Conservation (phyloP, 2,888 invertebrate species). For the Minunthozetes semirufus region DNA sequence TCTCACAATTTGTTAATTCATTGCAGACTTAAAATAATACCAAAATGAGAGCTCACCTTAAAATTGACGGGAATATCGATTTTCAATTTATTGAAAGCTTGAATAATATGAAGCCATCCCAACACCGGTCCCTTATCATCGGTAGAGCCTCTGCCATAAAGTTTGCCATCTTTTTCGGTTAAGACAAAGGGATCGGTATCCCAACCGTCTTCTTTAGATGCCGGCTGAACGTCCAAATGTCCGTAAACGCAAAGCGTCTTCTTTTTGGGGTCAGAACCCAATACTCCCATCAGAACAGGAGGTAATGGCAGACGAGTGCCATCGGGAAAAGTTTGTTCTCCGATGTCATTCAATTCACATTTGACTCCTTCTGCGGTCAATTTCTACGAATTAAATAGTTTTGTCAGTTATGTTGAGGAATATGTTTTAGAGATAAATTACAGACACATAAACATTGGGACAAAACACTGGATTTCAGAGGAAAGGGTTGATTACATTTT, state of each 20-base stretch:
- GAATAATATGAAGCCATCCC: slow-evolving; percentile 89
- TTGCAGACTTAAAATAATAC: neutral
- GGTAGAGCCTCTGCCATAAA: slow-evolving; percentile 83
- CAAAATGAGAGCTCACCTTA: slow-evolving; percentile 50
- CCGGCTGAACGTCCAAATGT: slow-evolving; percentile 97
- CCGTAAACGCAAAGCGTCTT: slow-evolving; percentile 93
- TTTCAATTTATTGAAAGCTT: slow-evolving; percentile 70
- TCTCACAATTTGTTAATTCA: neutral
- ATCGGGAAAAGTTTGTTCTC: slow-evolving; percentile 60
- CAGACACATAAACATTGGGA: neutral
- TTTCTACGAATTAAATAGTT: neutral
- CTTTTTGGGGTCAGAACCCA: slow-evolving; percentile 75
- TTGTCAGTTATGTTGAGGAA: too few relatives aligned
- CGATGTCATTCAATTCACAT: slow-evolving; percentile 67
- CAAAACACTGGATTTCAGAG: neutral
- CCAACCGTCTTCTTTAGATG: slow-evolving; percentile 85
- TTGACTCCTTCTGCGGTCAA: slow-evolving; percentile 55
- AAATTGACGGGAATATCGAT: slow-evolving; percentile 59
- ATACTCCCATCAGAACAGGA: slow-evolving; percentile 69
- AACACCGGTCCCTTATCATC: slow-evolving; percentile 91
- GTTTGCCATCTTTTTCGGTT: slow-evolving; percentile 75
- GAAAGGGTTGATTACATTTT: slow-evolving; percentile 47
- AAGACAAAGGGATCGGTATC: slow-evolving; percentile 86
- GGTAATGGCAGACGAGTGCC: slow-evolving; percentile 70
- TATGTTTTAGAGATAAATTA: neutral